phyloP scores from a whole-genome alignment of 1,140 invertebrate genomes.

The Tetraneura akinire region DNA sequence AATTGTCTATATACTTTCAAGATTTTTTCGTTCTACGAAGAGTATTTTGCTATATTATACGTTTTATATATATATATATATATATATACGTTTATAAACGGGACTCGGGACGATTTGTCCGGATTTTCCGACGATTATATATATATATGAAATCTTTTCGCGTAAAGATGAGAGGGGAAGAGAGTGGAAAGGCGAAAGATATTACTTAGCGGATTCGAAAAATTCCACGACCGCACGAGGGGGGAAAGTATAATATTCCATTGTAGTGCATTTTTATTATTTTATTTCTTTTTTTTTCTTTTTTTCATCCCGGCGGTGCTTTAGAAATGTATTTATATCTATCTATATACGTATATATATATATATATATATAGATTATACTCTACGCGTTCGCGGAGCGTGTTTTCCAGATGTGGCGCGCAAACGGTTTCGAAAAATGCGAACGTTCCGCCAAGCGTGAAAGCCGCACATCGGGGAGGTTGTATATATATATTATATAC shows the following conservation, averaged over 20 bases:
- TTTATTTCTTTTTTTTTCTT: conserved; percentile 19
- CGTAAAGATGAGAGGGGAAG: neutral
- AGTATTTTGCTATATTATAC: no score
- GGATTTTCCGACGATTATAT: neutral
- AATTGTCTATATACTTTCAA: no score
- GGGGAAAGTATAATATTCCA: conserved; percentile 30
- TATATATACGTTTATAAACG: no score
- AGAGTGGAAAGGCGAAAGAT: neutral
- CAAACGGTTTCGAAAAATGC: conserved; percentile 30
- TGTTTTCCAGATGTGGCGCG: conserved; percentile 22
- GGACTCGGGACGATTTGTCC: neutral
- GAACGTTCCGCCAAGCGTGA: conserved; percentile 40
- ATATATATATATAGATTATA: neutral
- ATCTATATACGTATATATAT: neutral
- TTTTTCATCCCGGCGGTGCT: conserved; percentile 14
- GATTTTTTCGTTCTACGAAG: no score
- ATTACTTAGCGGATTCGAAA: conserved; percentile 16
- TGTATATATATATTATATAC: neutral
- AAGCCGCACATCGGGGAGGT: conserved; percentile 38
- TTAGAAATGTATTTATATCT: conserved; percentile 15
- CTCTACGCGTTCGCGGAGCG: conserved; percentile 18
- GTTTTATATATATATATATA: no score
- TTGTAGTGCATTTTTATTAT: neutral
- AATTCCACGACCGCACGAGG: conserved; percentile 10
- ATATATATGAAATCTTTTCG: neutral